These are phyloP conservation scores for Stegophylla sp. DNA, from an alignment of 2,888 invertebrate genomes.

Conservation along the genomic window DNA sequence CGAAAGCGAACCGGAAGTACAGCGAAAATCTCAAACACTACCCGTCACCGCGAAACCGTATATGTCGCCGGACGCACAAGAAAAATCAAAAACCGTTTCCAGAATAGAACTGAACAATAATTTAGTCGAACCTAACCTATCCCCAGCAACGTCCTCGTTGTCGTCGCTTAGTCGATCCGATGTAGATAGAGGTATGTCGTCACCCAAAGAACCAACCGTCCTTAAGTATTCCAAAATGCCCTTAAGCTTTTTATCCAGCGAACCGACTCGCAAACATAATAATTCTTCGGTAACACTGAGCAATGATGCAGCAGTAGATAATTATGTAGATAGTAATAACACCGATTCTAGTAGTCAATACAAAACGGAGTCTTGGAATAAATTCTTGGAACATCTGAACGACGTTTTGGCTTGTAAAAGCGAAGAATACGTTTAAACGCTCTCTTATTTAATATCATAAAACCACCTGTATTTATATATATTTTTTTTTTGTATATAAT, in stretches of 20 bases:
- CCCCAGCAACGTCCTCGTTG: conserved; percentile 56
- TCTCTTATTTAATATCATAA: too few species aligned
- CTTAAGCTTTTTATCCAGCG: conserved; percentile 44
- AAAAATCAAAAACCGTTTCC: conserved; percentile 59
- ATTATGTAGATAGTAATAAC: neutral
- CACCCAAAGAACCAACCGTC: conserved; percentile 23
- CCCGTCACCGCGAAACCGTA: conserved; percentile 34
- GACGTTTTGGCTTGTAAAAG: conserved; percentile 67
- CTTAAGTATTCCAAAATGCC: conserved; percentile 61
- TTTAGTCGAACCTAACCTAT: conserved; percentile 50
- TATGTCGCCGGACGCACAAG: conserved; percentile 44
- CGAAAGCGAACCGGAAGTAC: conserved; percentile 5
- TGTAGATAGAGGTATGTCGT: conserved; percentile 58
- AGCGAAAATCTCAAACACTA: conserved; percentile 58
- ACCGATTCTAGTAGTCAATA: neutral
- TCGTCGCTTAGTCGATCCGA: conserved; percentile 58
- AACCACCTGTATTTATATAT: too few species aligned
- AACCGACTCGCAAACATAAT: neutral
- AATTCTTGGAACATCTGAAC: conserved; percentile 67
- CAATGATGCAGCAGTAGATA: neutral
- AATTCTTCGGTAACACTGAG: conserved; percentile 12
- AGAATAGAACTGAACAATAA: conserved; percentile 55
- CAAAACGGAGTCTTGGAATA: conserved; percentile 65
- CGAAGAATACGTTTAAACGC: conserved; percentile 66
- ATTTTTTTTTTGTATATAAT: too few species aligned